Conservation (phyloP, 1,140 invertebrate species). For the Hyles vespertilio region DNA sequence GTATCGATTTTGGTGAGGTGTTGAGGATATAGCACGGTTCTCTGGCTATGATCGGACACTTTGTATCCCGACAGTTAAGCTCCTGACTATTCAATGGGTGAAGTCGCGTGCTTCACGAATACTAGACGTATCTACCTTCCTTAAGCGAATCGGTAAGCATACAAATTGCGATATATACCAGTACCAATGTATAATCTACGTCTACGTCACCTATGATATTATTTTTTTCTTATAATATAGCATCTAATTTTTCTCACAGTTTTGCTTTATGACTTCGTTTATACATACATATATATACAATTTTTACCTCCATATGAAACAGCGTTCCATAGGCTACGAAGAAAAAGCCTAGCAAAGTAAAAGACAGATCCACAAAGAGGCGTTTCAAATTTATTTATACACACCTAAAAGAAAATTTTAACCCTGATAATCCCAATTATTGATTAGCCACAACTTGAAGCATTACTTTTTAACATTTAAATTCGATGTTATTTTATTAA, state of each 20-base stretch:
- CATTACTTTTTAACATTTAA: conserved; percentile 60
- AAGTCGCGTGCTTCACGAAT: no score
- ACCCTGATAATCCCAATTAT: conserved; percentile 73
- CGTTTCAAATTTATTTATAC: no score
- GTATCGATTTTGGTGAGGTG: no score
- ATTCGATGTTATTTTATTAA: conserved; percentile 68
- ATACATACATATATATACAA: conserved; percentile 54
- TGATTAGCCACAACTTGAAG: conserved; percentile 65
- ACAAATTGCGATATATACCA: neutral
- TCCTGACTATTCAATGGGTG: no score
- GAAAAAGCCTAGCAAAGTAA: conserved; percentile 60
- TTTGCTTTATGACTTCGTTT: conserved; percentile 71
- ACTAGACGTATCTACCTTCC: conserved; percentile 19
- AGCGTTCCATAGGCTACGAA: conserved; percentile 37
- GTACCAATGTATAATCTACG: conserved; percentile 9
- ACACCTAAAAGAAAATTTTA: conserved; percentile 15
- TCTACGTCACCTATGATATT: conserved; percentile 69
- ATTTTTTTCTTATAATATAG: conserved; percentile 46
- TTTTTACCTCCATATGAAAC: neutral
- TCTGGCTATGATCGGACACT: no score
- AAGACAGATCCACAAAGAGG: conserved; percentile 1
- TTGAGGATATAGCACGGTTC: no score
- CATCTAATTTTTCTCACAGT: conserved; percentile 73
- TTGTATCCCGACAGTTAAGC: no score
- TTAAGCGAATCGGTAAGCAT: conserved; percentile 23